Conservation (phyloP, 2,797 vertebrate species). For the Morelia viridis region DNA sequence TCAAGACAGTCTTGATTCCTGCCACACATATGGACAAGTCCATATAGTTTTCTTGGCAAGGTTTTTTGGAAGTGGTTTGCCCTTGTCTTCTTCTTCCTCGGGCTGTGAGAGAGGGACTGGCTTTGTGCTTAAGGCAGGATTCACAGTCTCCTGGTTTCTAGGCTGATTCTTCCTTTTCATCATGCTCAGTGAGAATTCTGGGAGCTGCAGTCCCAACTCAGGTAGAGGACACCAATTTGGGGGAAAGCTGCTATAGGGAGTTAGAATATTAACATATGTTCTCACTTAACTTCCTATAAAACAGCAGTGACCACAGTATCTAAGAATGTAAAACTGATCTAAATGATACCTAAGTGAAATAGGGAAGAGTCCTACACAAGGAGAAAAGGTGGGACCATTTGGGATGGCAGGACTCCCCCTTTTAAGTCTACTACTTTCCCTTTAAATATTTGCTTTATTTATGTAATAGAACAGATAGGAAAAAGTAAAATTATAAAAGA, state of each 20-base stretch:
- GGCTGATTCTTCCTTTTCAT: neutral
- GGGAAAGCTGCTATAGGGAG: neutral
- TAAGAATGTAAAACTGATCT: neutral
- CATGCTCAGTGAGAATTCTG: neutral
- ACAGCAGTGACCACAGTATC: neutral
- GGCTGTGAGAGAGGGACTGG: neutral
- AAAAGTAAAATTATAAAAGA: neutral
- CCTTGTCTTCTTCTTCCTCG: neutral
- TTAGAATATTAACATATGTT: neutral
- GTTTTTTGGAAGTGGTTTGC: neutral
- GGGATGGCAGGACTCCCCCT: neutral
- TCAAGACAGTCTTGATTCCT: neutral
- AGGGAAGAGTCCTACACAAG: neutral
- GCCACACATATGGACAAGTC: neutral
- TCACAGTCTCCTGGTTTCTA: neutral
- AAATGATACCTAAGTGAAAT: neutral
- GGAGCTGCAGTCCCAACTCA: neutral
- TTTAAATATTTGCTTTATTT: neutral
- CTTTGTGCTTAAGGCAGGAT: neutral
- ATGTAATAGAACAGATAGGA: neutral
- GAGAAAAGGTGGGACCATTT: neutral
- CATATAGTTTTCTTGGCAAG: neutral
- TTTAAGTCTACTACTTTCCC: neutral
- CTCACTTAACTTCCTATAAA: neutral
- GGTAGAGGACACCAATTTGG: neutral